Evolutionary conservation across 2,888 invertebrate genomes (phyloP), one percentile per base, ranked within the genome.

Genomic region (Volucella bombylans): DNA sequence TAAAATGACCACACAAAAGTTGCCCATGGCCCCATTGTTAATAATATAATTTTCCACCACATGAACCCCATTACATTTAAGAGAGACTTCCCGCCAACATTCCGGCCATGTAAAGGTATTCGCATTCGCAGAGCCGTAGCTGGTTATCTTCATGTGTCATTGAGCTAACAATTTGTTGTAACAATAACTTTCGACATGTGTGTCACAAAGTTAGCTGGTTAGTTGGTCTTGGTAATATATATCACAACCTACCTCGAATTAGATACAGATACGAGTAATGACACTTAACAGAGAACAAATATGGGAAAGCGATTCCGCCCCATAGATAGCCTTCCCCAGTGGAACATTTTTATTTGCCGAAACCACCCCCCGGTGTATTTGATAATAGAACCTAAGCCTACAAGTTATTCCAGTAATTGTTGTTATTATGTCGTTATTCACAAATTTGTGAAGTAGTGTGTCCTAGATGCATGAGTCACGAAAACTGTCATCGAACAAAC

Each of bases 381-480:
- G 4, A 31, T 31, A 6, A 31, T 31, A 31, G 31, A 31, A 31
- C 31, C 31, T 23, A 41, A 31, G 31, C 41, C 61, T 52, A 49
- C 59, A 49, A 72, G 52, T 43, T n/a, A n/a, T n/a, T 52, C 31
- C 59, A 38, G 57, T 59, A 49, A 77, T 74, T 65, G 50, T 74
- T 65, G 43, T 74, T 67, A 67, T 74, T 57, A 55, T 41, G 55
- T 74, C 23, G 74, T 41, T 65, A 57, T 65, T 65, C 57, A 39
- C 55, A 74, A 74, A 65, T 65, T 38, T 47, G 49, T 50, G 14
- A 31, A 12, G 15, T 39, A 18, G 54, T 12, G 31, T 57, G 65
- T 65, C 65, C 65, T 67, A 74, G 57, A 55, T 74, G 11, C 23
- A 65, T 57, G 8, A 74, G 64, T 74, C 55, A 74, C 65, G 64